A percentile compares a stretch with the other conserved stretches of the same genome.
These are phyloP conservation scores for Phaonia tiefii DNA, from an alignment of 2,888 invertebrate species.

Conservation along the genomic window DNA sequence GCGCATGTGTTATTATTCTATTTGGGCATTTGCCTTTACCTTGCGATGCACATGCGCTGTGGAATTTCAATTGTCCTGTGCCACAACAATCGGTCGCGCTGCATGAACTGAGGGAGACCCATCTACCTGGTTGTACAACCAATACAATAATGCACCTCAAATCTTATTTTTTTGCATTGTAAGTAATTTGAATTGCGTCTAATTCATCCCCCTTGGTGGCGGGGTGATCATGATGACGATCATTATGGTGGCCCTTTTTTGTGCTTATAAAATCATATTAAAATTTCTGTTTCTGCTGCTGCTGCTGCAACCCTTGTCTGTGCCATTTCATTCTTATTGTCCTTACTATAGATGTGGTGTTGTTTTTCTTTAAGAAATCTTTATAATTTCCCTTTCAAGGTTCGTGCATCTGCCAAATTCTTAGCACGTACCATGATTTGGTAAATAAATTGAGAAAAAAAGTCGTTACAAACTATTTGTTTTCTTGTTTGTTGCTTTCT, in stretches of 20 bases:
- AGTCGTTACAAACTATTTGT: constrained; percentile 58
- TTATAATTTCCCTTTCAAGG: constrained; percentile 27
- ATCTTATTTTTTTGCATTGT: constrained; percentile 44
- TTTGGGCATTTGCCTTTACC: constrained; percentile 69
- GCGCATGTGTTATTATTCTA: constrained; percentile 68
- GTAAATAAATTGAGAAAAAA: constrained; percentile 25
- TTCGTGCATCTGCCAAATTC: constrained; percentile 56
- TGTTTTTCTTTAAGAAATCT: constrained; percentile 52
- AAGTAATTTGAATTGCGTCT: constrained; percentile 42
- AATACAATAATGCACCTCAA: constrained; percentile 65
- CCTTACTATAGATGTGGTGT: constrained; percentile 41
- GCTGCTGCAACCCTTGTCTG: constrained; percentile 35
- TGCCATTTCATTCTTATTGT: not conserved
- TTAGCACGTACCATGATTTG: constrained; percentile 49
- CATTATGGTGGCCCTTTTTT: constrained; percentile 19
- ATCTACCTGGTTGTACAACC: constrained; percentile 59
- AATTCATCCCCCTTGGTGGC: constrained; percentile 58
- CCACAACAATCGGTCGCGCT: constrained; percentile 28
- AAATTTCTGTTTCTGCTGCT: constrained; percentile 25
- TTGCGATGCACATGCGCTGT: constrained; percentile 58
- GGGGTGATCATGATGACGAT: not conserved
- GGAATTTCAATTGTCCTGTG: constrained; percentile 53
- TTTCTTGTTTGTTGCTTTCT: constrained; percentile 1
- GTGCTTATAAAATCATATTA: constrained; percentile 24
- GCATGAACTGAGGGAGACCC: constrained; percentile 38